phyloP scores from a whole-genome alignment of 2,797 vertebrate genomes.

The Urosaurus nigricauda region DNA sequence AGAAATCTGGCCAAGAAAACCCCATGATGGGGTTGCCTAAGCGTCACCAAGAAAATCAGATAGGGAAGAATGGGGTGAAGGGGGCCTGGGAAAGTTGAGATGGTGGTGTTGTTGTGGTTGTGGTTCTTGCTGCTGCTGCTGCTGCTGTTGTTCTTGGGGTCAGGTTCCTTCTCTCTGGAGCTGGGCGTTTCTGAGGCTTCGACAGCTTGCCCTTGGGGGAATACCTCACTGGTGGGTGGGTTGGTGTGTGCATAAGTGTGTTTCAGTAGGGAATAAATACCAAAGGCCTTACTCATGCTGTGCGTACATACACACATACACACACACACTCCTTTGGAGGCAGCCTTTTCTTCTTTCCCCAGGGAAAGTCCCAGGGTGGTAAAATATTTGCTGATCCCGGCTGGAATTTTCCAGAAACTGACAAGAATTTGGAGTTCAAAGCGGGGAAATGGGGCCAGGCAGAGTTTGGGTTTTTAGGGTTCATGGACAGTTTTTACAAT shows the following conservation, averaged over 20 bases:
- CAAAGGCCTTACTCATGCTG: constrained; percentile 72
- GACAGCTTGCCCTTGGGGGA: constrained; percentile 53
- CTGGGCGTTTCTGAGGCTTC: constrained; percentile 71
- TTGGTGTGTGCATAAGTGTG: neutral
- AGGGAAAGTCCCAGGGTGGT: constrained; percentile 65
- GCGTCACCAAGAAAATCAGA: neutral
- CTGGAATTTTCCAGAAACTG: constrained; percentile 70
- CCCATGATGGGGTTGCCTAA: no score
- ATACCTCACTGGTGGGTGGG: constrained; percentile 66
- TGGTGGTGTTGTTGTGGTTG: no score
- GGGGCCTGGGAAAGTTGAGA: no score
- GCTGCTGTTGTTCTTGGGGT: neutral
- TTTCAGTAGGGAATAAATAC: constrained; percentile 71
- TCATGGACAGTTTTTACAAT: constrained; percentile 23
- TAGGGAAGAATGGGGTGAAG: neutral
- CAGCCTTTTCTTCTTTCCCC: neutral
- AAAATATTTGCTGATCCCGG: constrained; percentile 54
- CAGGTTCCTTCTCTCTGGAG: constrained; percentile 47
- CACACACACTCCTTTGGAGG: neutral
- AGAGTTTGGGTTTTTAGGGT: neutral
- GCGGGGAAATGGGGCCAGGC: constrained; percentile 65
- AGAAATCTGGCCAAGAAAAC: no score
- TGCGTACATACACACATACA: neutral
- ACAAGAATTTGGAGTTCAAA: constrained; percentile 51
- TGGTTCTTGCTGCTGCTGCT: no score